A percentile compares a stretch with the other conserved stretches of the same genome.
Evolutionary conservation across 2,797 vertebrate species (phyloP).

Genomic region (Botia kubotai): DNA sequence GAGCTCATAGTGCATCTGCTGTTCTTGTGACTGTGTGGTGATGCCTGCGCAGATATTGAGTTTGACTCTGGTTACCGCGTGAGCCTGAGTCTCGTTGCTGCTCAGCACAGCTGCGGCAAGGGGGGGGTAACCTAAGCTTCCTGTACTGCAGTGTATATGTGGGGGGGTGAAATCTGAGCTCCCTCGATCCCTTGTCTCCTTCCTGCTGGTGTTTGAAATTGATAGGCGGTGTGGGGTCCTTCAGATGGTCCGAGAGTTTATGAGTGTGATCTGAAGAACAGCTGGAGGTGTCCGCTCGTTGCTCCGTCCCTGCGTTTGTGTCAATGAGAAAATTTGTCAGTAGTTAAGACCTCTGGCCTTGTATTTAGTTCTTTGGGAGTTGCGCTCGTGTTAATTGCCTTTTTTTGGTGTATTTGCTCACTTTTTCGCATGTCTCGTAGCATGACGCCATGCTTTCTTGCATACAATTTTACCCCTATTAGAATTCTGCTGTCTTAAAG

Average conservation of each 20-base stretch:
- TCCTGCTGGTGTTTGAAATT: constrained; percentile 73
- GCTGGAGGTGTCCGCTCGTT: constrained; percentile 54
- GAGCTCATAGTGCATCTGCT: constrained; percentile 12
- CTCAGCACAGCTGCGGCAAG: constrained; percentile 34
- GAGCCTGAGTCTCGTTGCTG: neutral
- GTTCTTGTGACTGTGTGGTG: constrained; percentile 45
- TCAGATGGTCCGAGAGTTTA: constrained; percentile 65
- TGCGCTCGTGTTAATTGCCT: neutral
- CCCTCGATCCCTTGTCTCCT: constrained; percentile 69
- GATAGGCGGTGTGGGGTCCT: constrained; percentile 57
- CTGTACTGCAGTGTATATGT: neutral
- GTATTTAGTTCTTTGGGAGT: constrained; percentile 21
- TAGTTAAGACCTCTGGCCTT: constrained; percentile 24
- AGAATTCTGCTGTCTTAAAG: too few relatives aligned
- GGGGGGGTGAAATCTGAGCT: constrained; percentile 51
- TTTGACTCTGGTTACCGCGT: constrained; percentile 51
- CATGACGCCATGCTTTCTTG: too few relatives aligned
- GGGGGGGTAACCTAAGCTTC: constrained; percentile 38
- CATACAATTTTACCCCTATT: too few relatives aligned
- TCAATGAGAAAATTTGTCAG: constrained; percentile 64
- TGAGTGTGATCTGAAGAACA: constrained; percentile 63
- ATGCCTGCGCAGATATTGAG: constrained; percentile 48
- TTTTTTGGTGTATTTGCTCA: too few relatives aligned
- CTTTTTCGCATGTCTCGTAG: too few relatives aligned
- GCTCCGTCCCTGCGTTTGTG: constrained; percentile 35